Evolutionary conservation across 2,888 invertebrate genomes (phyloP).

Genomic region (Temnothorax rugatulus): DNA sequence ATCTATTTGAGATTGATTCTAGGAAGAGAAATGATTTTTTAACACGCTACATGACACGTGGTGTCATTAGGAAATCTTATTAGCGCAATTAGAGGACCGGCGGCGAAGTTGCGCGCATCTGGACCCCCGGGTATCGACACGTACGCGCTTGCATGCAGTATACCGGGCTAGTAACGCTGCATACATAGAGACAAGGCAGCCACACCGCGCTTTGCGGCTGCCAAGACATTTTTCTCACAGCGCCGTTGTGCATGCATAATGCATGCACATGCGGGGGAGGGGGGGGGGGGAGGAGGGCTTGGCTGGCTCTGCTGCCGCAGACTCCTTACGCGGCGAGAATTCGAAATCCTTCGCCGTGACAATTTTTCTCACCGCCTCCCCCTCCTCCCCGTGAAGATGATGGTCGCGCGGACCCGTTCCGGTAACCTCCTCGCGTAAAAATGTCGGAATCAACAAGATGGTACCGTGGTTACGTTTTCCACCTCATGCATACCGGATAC

Average conservation of each 20-base stretch:
- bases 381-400: conserved; percentile 8
- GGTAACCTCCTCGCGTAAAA: conserved; percentile 47
- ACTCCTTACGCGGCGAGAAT: conserved; percentile 77
- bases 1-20: not conserved
- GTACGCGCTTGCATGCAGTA: conserved; percentile 10
- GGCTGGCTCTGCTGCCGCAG: conserved; percentile 60
- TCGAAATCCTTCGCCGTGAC: conserved; percentile 73
- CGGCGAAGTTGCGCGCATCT: conserved; percentile 35
- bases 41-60: not conserved
- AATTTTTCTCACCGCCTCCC: conserved; percentile 57
- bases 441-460: conserved; percentile 51
- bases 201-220: conserved; percentile 64
- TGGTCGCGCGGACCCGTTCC: conserved; percentile 31
- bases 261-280: conserved; percentile 67
- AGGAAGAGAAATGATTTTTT: not conserved
- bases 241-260: conserved; percentile 76
- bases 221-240: conserved; percentile 74
- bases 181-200: conserved; percentile 41
- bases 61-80: conserved; percentile 23
- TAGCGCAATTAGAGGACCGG: conserved; percentile 11
- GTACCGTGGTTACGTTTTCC: conserved; percentile 22
- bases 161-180: conserved; percentile 20
- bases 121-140: conserved; percentile 30
- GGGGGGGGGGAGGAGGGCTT: conserved; percentile 18
- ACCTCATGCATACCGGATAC: conserved; percentile 6